Base-by-base conservation (phyloP, 2,888 invertebrate genomes). In the Acronicta alni region DNA sequence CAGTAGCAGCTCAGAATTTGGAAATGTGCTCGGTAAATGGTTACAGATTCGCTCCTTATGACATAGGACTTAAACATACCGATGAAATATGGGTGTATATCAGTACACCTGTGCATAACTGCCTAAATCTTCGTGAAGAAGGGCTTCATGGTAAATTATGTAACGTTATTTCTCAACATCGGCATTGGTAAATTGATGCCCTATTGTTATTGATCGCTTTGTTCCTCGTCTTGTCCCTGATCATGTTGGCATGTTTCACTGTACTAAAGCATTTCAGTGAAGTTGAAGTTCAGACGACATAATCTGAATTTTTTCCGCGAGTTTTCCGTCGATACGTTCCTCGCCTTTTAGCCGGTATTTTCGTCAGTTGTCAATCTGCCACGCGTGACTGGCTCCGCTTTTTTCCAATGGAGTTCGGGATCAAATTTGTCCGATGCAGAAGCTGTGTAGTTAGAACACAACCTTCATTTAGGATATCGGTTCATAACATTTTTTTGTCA, bases 311-410 rank as follows among this genome's bases (percentile, higher is more conserved):
- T 81, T n/a, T 70, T 72, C 59, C 38, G 61, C 60, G 73, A 76
- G 74, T 75, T 72, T 62, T 37, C 47, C 60, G 58, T 52, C 41
- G 42, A 67, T 69, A 67, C 71, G 51, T 52, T 71, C 74, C 71
- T 58, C 62, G 70, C 62, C 54, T 63, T 69, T 67, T 67, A 63
- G 57, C 60, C 66, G 78, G 70, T 81, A 81, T 83, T 87, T 88
- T 87, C 80, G 83, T 81, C 88, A 87, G 86, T 89, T 90, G 90
- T 90, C 90, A 91, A 89, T 92, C 88, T 82, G 81, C 51, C 65
- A 82, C 88, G 90, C 89, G 84, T 88, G 89, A 87, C 83, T 87
- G 86, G 73, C 59, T 70, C 53, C 78, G 71, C 80, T 76, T 82
- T 80, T 75, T 79, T 77, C 69, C 67, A 51, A 71, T 61, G 75